Conservation (phyloP, 2,888 invertebrate genomes). For the Chloroclystis v-ata region DNA sequence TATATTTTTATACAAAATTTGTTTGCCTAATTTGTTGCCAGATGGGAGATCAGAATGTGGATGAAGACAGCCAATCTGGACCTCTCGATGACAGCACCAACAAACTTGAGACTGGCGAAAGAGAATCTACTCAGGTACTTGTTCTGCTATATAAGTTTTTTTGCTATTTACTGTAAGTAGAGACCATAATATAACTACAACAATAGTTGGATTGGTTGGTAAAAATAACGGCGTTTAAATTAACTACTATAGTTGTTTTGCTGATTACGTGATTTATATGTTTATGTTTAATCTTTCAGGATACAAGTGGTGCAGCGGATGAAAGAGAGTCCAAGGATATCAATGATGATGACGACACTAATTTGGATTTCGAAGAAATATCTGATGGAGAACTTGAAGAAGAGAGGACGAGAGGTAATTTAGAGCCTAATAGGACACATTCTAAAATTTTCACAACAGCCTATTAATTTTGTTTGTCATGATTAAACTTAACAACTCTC, state of each 20-base stretch:
- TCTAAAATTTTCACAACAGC: too few species aligned
- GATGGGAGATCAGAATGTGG: conserved; percentile 67
- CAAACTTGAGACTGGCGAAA: conserved; percentile 59
- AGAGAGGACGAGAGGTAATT: conserved; percentile 79
- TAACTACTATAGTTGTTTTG: too few species aligned
- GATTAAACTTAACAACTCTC: too few species aligned
- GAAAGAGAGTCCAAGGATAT: conserved; percentile 73
- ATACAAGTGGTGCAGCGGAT: conserved; percentile 61
- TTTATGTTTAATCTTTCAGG: conserved; percentile 35
- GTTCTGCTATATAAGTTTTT: too few species aligned
- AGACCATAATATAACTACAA: too few species aligned
- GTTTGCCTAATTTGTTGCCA: conserved; percentile 22
- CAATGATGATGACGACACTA: conserved; percentile 84
- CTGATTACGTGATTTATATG: too few species aligned
- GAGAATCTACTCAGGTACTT: conserved; percentile 66
- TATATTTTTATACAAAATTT: background rate
- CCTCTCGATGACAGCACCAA: conserved; percentile 48
- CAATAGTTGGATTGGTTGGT: background rate
- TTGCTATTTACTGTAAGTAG: too few species aligned
- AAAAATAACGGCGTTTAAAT: too few species aligned
- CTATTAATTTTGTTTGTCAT: too few species aligned
- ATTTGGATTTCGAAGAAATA: conserved; percentile 92
- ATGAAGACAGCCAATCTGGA: conserved; percentile 63
- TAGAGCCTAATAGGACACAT: too few species aligned
- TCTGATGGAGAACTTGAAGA: conserved; percentile 94